Evolutionary conservation across 2,888 invertebrate genomes (phyloP), one percentile per base, ranked within the genome.

Genomic region (Brachycybe producta): DNA sequence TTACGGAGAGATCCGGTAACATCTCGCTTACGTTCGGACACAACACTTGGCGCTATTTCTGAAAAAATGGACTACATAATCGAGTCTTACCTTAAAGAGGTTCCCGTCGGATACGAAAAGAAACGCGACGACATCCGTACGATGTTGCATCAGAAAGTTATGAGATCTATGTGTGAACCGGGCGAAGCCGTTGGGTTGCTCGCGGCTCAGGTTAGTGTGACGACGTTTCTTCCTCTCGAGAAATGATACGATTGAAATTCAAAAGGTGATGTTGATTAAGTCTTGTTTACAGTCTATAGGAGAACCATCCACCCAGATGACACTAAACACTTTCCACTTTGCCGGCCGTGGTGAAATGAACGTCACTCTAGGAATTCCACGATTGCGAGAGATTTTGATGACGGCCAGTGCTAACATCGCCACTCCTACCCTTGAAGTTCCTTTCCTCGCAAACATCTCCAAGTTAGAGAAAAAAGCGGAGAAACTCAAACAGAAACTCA

Each of bases 261-360:
- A 26, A 11, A 26, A 26, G 17, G 7, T 26, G n/a, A n/a, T 26
- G 13, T 30, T 11, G 8, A n/a, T n/a, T n/a, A n/a, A n/a, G 11
- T 43, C 51, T 30, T 39, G 54, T 35, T 58, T 62, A 2, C 63
- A 74, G 70, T 94, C 94, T 0, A 84, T 99, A 54, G 98, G 98
- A 51, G 98, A 99, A 69, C 98, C 98, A 0, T 97, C 97, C 2
- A 99, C 98, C 52, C 98, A 99, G 75, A 98, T 99, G 98, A 99
- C 98, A 61, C 71, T 99, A 65, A 99, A 99, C 68, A 99, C 98
- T 35, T 99, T 99, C 70, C 98, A 99, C 66, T 98, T 98, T 67
- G 98, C 98, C 61, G 98, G 98, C 64, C 81, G 95, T 70, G 95
- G 97, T 73, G 98, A 98, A 70, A 98, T 98, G 95, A 99, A 99